phyloP scores from a whole-genome alignment of 2,888 invertebrate genomes.

The Catocala fraxini region DNA sequence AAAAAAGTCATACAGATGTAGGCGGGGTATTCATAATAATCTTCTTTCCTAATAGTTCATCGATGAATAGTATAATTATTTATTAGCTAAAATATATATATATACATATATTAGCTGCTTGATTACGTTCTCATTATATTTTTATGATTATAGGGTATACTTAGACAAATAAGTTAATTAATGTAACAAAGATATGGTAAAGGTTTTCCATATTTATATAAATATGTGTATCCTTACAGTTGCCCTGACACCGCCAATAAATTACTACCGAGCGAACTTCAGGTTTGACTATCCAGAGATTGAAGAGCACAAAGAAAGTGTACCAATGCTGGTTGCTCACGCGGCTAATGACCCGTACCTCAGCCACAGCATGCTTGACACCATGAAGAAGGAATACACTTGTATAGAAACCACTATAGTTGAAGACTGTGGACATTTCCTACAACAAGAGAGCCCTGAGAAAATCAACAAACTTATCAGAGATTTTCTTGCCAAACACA shows the following conservation, averaged over 20 bases:
- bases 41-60: too few species aligned
- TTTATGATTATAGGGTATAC: too few species aligned
- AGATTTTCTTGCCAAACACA: conserved; percentile 76
- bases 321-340: conserved; percentile 77
- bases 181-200: too few species aligned
- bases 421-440: conserved; percentile 82
- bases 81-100: too few species aligned
- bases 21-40: too few species aligned
- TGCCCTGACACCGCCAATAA: conserved; percentile 85
- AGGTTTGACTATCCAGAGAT: conserved; percentile 57
- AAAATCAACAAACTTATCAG: conserved; percentile 84
- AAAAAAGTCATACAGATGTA: too few species aligned
- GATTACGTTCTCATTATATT: too few species aligned
- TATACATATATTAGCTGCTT: too few species aligned
- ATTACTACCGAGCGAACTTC: conserved; percentile 87
- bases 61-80: too few species aligned
- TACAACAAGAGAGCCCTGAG: conserved; percentile 86
- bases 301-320: conserved; percentile 61
- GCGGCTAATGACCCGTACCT: conserved; percentile 81
- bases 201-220: not conserved
- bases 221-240: conserved; percentile 65
- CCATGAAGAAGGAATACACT: conserved; percentile 74
- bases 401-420: conserved; percentile 77
- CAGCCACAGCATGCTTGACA: conserved; percentile 57
- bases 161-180: too few species aligned